Base-by-base conservation (phyloP, 2,888 invertebrate species). In the Folsomia manolachei region DNA sequence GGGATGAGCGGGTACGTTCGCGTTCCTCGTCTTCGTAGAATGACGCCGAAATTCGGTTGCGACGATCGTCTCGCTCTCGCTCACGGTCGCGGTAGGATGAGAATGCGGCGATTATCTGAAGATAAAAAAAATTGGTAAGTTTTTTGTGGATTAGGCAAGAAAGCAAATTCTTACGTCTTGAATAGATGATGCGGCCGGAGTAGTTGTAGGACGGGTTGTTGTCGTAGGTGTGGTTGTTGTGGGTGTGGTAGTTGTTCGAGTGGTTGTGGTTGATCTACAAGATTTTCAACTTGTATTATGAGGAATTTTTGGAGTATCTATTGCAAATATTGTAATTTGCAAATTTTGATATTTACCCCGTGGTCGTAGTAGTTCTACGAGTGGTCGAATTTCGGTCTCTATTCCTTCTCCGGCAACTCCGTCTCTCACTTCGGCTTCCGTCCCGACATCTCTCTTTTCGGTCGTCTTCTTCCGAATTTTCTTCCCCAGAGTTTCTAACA, bases 121-220 rank as follows among this genome's bases (percentile, higher is more conserved):
- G 19, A 19, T 69, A 1, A 69, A 65, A 27, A n/a, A 65, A 39
- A 65, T 27, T n/a, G 23, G 14, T 39, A 39, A 39, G 39, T 9
- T 4, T 39, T 39, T 9, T 39, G 39, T 14, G 14, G 39, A 39
- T n/a, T n/a, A n/a, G n/a, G n/a, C n/a, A n/a, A n/a, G n/a, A n/a
- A n/a, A n/a, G n/a, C n/a, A 56, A 14, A 56, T 19, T 26, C 21
- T 69, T 63, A 73, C 70, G 25, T 73, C 70, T 70, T 73, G 73
- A 61, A 73, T 73, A 9, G 73, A 71, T 21, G 73, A 73, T 1
- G 73, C 73, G 1, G 73, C 73, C 11, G 73, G 70, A 7, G 70
- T 70, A 23, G 73, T 73, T 1, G 73, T 73, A n/a, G 70, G 52
- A n/a, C 51, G 63, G 0, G 71, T 73, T 19, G 71, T 73, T 1